These are phyloP conservation scores for Thysanoteuthis rhombus DNA, from an alignment of 2,888 invertebrate genomes.

Conservation along the genomic window DNA sequence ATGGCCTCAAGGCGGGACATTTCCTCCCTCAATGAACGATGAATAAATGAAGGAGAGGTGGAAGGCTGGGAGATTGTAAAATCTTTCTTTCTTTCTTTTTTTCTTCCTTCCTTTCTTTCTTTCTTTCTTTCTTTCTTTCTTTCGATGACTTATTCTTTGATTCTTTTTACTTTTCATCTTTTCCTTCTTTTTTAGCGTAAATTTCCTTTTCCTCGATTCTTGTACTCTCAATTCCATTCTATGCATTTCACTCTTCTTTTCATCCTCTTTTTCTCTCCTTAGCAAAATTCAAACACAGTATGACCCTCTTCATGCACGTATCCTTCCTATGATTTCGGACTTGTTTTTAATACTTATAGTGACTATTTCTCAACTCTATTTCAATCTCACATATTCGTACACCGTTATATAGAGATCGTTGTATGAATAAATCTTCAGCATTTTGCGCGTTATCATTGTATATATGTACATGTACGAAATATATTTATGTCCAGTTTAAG, in stretches of 20 bases:
- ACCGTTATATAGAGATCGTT: no score
- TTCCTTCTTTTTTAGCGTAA: neutral
- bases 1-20: neutral
- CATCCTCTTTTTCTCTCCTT: neutral
- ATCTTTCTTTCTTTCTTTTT: no score
- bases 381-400: no score
- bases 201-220: neutral
- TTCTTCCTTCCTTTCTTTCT: neutral
- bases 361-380: no score
- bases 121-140: fast-evolving
- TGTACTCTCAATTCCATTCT: neutral
- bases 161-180: neutral
- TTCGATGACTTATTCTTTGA: neutral
- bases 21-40: neutral
- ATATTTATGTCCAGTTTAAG: no score
- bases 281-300: no score
- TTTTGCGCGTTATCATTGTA: no score
- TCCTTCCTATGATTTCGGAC: no score
- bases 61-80: neutral
- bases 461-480: no score
- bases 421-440: no score
- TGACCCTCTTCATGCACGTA: no score
- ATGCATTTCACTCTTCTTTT: neutral
- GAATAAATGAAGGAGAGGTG: neutral
- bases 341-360: no score